A percentile compares a stretch with the other conserved stretches of the same genome.
These are phyloP conservation scores for Lampris megalopsis DNA, from an alignment of 2,113 vertebrate species.

Conservation along the genomic window DNA sequence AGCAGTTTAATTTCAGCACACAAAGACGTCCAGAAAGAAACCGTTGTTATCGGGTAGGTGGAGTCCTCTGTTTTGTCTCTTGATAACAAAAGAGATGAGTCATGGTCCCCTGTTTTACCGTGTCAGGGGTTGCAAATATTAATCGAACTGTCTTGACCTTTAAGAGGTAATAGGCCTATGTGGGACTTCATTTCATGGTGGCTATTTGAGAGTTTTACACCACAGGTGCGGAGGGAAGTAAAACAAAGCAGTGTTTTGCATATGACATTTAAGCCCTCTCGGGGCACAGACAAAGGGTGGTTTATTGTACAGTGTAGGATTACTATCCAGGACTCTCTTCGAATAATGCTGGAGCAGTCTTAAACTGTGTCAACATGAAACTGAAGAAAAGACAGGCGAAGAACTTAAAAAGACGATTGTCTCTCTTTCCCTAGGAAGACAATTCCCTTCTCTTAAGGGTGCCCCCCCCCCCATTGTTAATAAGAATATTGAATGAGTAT, in stretches of 20 bases:
- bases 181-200: neutral
- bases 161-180: too few relatives aligned
- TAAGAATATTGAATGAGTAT: too few relatives aligned
- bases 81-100: too few relatives aligned
- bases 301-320: neutral
- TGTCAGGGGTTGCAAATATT: too few relatives aligned
- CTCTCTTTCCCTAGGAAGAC: conserved; percentile 13
- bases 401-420: neutral
- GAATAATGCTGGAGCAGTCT: conserved; percentile 1
- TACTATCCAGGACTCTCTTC: neutral
- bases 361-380: conserved; percentile 30
- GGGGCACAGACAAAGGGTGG: neutral
- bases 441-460: neutral
- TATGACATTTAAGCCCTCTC: neutral
- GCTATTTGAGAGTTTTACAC: too few relatives aligned
- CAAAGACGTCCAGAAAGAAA: too few relatives aligned
- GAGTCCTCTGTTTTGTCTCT: too few relatives aligned
- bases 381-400: neutral
- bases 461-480: neutral
- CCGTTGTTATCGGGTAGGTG: too few relatives aligned
- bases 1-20: too few relatives aligned
- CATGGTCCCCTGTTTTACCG: too few relatives aligned
- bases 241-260: neutral
- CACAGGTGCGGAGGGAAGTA: neutral
- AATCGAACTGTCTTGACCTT: too few relatives aligned